These are phyloP conservation scores for Baryphthengus martii DNA, from an alignment of 2,113 vertebrate genomes.

Conservation along the genomic window DNA sequence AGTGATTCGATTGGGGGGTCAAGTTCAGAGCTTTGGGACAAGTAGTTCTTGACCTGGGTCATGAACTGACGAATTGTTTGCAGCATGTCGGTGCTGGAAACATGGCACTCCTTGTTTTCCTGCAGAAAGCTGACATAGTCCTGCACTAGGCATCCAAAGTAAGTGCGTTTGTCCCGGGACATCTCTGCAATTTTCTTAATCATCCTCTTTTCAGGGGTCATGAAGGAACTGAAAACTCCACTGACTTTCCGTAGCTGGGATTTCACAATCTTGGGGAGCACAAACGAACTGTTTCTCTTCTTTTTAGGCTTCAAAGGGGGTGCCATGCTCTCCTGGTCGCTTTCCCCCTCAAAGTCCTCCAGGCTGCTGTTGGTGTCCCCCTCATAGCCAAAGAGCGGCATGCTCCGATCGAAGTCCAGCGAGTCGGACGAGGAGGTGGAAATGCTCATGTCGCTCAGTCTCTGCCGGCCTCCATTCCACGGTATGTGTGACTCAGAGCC, in stretches of 20 bases:
- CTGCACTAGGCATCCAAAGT: slow-evolving; percentile 93
- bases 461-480: slow-evolving; percentile 76
- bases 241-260: slow-evolving; percentile 90
- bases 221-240: slow-evolving; percentile 88
- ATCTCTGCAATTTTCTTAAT: slow-evolving; percentile 85
- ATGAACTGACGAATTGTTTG: slow-evolving; percentile 95
- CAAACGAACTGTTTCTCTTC: slow-evolving; percentile 78
- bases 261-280: slow-evolving; percentile 86
- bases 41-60: slow-evolving; percentile 96
- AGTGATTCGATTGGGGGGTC: slow-evolving; percentile 92
- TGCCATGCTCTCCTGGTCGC: slow-evolving; percentile 85
- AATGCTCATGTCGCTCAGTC: slow-evolving; percentile 91
- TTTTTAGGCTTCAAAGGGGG: slow-evolving; percentile 82
- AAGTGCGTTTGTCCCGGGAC: slow-evolving; percentile 88
- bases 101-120: slow-evolving; percentile 91
- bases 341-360: slow-evolving; percentile 88
- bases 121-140: slow-evolving; percentile 93
- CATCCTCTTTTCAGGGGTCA: slow-evolving; percentile 90
- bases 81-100: slow-evolving; percentile 88
- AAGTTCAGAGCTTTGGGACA: slow-evolving; percentile 92
- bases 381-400: slow-evolving; percentile 77
- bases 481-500: slow-evolving; percentile 63
- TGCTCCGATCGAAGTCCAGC: slow-evolving; percentile 82
- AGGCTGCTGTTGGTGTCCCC: slow-evolving; percentile 86
- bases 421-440: slow-evolving; percentile 94